A percentile compares a stretch with the other conserved stretches of the same genome.
phyloP scores from a whole-genome alignment of 1,140 invertebrate species.

The Drosophila pachea region DNA sequence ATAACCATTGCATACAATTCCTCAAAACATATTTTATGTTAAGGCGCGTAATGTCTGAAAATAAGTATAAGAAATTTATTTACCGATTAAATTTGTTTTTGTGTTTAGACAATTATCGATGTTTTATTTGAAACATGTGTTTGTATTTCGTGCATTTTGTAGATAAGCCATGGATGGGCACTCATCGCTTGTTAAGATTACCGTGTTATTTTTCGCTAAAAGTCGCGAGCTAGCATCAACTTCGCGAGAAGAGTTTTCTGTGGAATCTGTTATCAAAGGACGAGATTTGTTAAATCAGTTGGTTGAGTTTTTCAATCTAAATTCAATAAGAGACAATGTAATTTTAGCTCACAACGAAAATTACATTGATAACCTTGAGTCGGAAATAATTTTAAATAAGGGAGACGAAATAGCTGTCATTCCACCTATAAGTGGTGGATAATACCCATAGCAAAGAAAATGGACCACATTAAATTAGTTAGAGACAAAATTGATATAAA shows the following conservation, averaged over 20 bases:
- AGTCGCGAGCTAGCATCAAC: conserved; percentile 88
- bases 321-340: conserved; percentile 84
- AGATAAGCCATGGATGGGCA: conserved; percentile 30
- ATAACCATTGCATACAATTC: too few species aligned
- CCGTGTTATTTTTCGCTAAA: conserved; percentile 92
- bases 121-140: background rate
- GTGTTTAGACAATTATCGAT: background rate
- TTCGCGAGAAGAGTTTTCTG: conserved; percentile 80
- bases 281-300: conserved; percentile 80
- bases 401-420: conserved; percentile 91
- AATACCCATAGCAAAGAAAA: conserved; percentile 59
- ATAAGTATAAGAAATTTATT: too few species aligned
- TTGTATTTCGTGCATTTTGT: background rate
- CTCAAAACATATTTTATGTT: too few species aligned
- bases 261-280: conserved; percentile 80
- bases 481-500: conserved; percentile 85
- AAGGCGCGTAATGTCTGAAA: too few species aligned
- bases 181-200: conserved; percentile 79
- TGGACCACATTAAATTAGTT: conserved; percentile 86
- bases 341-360: conserved; percentile 91
- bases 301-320: conserved; percentile 82
- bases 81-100: background rate
- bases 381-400: conserved; percentile 81
- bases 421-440: conserved; percentile 92
- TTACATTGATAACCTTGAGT: conserved; percentile 82